phyloP scores from a whole-genome alignment of 2,888 invertebrate species.

The Torymus aiolomorphi region DNA sequence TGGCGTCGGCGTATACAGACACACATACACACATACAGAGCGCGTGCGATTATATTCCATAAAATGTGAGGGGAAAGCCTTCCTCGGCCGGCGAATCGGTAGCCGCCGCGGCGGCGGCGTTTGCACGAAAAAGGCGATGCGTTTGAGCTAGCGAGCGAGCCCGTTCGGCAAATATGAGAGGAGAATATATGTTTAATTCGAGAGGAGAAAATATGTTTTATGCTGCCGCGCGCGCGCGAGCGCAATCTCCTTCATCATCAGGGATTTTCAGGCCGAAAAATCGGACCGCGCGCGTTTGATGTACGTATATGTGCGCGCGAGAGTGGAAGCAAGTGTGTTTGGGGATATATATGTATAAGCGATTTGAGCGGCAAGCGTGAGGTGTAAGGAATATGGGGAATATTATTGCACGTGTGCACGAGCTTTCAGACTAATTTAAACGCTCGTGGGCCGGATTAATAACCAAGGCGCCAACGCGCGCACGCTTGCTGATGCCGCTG shows the following conservation, averaged over 20 bases:
- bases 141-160: not conserved
- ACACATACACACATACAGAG: not conserved
- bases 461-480: constrained; percentile 42
- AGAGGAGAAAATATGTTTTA: constrained; percentile 58
- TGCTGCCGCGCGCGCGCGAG: constrained; percentile 4
- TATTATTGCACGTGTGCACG: not conserved
- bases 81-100: constrained; percentile 53
- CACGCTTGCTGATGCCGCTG: not conserved
- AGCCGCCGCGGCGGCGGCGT: constrained; percentile 55
- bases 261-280: constrained; percentile 53
- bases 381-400: no score
- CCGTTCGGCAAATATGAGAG: constrained; percentile 47
- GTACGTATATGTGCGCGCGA: not conserved
- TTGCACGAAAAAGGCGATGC: constrained; percentile 50
- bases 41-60: constrained; percentile 57
- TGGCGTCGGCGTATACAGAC: not conserved
- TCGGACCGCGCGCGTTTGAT: constrained; percentile 24
- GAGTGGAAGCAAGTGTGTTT: no score
- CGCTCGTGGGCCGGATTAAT: constrained; percentile 52
- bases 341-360: not conserved
- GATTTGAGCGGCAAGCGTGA: constrained; percentile 2
- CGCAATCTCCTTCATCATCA: constrained; percentile 53
- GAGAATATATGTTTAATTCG: constrained; percentile 53
- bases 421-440: constrained; percentile 45
- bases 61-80: constrained; percentile 58